These are phyloP conservation scores for Eidolon helvum DNA, from an alignment of 2,113 vertebrate genomes.

Conservation along the genomic window DNA sequence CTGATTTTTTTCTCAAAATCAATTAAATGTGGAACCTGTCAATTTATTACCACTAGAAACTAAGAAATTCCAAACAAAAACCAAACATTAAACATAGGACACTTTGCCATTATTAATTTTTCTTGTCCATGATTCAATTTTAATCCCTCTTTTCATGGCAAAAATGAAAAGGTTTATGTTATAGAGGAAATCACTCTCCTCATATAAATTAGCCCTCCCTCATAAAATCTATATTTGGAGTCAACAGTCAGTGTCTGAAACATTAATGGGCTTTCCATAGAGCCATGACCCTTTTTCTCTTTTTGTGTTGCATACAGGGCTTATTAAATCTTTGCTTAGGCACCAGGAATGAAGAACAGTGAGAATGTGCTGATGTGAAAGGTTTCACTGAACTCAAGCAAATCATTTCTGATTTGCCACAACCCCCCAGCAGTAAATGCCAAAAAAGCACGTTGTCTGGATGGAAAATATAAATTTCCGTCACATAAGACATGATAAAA, in stretches of 20 bases:
- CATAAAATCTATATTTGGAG: constrained; percentile 65
- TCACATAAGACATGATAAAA: neutral
- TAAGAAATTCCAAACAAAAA: constrained; percentile 2
- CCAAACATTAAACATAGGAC: neutral
- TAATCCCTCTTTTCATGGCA: neutral
- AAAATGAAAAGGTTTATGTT: constrained; percentile 22
- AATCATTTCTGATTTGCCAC: constrained; percentile 63
- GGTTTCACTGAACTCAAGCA: constrained; percentile 60
- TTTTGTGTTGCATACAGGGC: constrained; percentile 67
- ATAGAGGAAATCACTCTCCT: constrained; percentile 32
- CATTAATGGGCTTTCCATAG: constrained; percentile 51
- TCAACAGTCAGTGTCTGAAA: constrained; percentile 48
- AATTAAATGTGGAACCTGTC: neutral
- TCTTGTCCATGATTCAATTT: neutral
- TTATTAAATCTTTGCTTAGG: constrained; percentile 77
- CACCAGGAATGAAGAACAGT: constrained; percentile 54
- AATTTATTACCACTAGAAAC: constrained; percentile 18
- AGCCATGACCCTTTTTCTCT: constrained; percentile 48
- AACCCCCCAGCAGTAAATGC: constrained; percentile 45
- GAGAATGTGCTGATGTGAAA: constrained; percentile 73
- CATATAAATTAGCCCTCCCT: neutral
- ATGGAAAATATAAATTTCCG: constrained; percentile 49
- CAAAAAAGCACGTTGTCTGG: neutral
- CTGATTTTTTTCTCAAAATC: neutral
- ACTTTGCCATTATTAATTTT: neutral